Percentiles rank a stretch among this genome's conserved stretches.
Conservation (phyloP, 2,113 vertebrate species). For the Bostrychus sinensis region DNA sequence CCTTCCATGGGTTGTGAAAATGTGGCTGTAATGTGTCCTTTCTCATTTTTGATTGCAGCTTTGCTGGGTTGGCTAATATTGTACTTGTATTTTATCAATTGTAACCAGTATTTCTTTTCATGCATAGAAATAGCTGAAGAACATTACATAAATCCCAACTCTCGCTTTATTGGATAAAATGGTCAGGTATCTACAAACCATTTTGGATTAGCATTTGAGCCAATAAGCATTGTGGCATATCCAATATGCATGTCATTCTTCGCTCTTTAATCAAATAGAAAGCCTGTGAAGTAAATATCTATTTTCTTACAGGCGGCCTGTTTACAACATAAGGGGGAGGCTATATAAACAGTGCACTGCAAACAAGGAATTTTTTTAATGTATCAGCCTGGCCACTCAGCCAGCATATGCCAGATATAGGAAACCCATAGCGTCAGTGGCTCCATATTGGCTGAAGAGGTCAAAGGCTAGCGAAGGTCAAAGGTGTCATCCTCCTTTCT, state of each 20-base stretch:
- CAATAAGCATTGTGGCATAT: conserved; percentile 51
- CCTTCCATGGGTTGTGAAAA: conserved; percentile 52
- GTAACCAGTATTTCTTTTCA: conserved; percentile 8
- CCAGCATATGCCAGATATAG: conserved; percentile 80
- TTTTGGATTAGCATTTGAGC: conserved; percentile 52
- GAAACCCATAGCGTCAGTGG: conserved; percentile 77
- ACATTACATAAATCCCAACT: conserved; percentile 16
- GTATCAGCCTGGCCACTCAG: conserved; percentile 59
- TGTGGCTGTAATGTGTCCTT: conserved; percentile 51
- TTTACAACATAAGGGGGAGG: conserved; percentile 66
- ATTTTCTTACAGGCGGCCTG: conserved; percentile 65
- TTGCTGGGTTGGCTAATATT: conserved; percentile 5
- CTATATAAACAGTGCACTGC: conserved; percentile 67
- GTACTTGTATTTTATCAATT: not conserved
- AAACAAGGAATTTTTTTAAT: conserved; percentile 79
- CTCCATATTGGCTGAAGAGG: conserved; percentile 74
- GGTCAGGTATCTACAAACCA: conserved; percentile 23
- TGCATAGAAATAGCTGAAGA: conserved; percentile 26
- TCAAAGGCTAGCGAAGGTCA: conserved; percentile 83
- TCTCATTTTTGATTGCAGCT: conserved; percentile 51
- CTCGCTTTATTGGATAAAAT: conserved; percentile 1
- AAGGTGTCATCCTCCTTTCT: conserved; percentile 81
- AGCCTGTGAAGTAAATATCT: conserved; percentile 77
- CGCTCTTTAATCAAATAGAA: conserved; percentile 76
- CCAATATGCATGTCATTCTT: conserved; percentile 68